Evolutionary conservation across 2,113 vertebrate species (phyloP), one percentile per base, ranked within the genome.

Genomic region (Climacteris rufus): DNA sequence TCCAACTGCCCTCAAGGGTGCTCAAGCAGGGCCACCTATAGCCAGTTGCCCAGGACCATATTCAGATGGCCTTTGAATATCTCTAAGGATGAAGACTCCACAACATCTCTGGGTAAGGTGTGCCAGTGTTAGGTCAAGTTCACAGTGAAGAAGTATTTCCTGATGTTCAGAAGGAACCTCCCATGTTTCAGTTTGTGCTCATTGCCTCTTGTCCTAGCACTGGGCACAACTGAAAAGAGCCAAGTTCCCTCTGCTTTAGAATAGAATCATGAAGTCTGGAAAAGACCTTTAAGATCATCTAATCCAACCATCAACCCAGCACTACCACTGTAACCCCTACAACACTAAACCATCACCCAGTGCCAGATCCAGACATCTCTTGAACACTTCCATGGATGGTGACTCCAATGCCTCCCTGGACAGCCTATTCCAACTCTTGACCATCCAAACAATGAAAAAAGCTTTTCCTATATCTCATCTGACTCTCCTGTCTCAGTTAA

Each of bases 21-120:
- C 27, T 86, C 39, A 45, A 4, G 31, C 18, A 83, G 25, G 37
- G 50, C 19, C 28, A 64, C 22, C 44, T 63, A 59, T 10, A 63
- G 18, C 18, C 7, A 9, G 15, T 8, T 71, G 21, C 35, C 44
- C 42, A 72, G 27, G 25, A 47, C 7, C 9, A 14, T 0, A 1
- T 35, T 37, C 40, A 70, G 40, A 45, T 3, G 4, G 13, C 31
- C 72, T 4, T 17, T 39, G 7, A 59, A 2, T 18, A 52, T n/a
- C 15, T 42, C 17, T 7, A 19, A 14, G 18, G 9, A 28, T 6
- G 21, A 21, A 35, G 42, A 54, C 3, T 19, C 39, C 20, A 54
- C 6, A 54, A 4, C 10, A 8, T 60, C 65, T 27, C 40, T 39
- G 31, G 45, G 20, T 40, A 39, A 20, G n/a, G 39, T 64, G 7